Evolutionary conservation across 2,888 invertebrate genomes (phyloP), one percentile per base, ranked within the genome.

Genomic region (Lasiommata megera): DNA sequence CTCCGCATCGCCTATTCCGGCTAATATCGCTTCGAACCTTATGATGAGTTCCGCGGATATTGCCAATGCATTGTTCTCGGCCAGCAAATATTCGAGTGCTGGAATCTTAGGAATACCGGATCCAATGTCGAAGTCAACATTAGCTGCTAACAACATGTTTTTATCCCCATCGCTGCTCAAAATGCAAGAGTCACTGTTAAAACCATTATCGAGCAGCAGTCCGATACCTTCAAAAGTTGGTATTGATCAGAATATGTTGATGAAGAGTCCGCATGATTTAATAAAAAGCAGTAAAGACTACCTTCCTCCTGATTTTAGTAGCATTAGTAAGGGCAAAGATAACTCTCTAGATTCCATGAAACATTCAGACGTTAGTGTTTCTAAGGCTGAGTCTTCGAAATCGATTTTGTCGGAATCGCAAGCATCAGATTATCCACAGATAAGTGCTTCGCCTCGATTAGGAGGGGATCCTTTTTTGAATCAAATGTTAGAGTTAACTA

Each of bases 121-220:
- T 80, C 95, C 95, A 0, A 92, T 96, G 86, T 94, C 95, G 0
- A 95, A 95, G 72, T 93, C 94, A 9, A 94, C 95, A 28, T 82
- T 95, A 64, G 94, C 94, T 7, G 94, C 95, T 0, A 95, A 95
- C 70, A 96, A 95, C 73, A 94, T 96, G 92, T 96, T 96, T 66
- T 89, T 96, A 68, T 93, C 95, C 6, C 95, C 95, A 14, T 94
- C 94, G 34, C 79, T 95, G 60, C 91, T 95, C 64, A 95, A 95
- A 84, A 94, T 95, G 90, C 95, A 95, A 73, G 93, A 94, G 72
- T 84, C 91, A 37, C 72, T 92, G 7, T 79, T 94, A 61, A 93
- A 93, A 74, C 93, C 93, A 1, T 77, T 93, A 23, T 92, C 93
- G 1, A 90, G 87, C 7, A 93, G 92, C 62, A 92, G 92, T 74